Base-by-base conservation (phyloP, 2,888 invertebrate genomes). In the Trissolcus brochymenae region DNA sequence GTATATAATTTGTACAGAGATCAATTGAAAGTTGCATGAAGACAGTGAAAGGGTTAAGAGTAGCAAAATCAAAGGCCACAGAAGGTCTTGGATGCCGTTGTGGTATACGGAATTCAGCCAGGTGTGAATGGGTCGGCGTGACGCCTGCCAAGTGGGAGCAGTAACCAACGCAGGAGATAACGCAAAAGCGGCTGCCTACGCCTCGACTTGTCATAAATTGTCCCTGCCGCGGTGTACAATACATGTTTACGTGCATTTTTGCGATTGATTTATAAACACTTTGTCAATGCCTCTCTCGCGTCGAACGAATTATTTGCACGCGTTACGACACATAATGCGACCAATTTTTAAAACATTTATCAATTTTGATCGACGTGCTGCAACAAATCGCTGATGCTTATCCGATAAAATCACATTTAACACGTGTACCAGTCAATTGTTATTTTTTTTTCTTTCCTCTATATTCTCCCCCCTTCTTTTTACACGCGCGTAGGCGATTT, bases 101-200 rank as follows among this genome's bases (percentile, higher is more conserved):
- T 55, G 57, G 62, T 68, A 73, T 68, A 62, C 56, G 65, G 73
- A 70, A 77, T 70, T 65, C 70, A 68, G 64, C 70, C 73, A 68
- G 65, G 77, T 73, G 77, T 72, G 72, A 77, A 72, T 73, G 73
- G 72, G 59, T 55, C 56, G 62, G 56, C 43, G 14, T 35, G 40
- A 25, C 72, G 65, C 43, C 43, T 54, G 46, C 43, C 41, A 57
- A 66, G 72, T 72, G 77, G 72, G 67, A 72, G 77, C 72, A 55
- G 49, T 65, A 76, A 70, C 70, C 70, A 70, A 76, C 76, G 71
- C 71, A 64, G 50, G 65, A 79, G 83, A 85, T 83, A 83, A 81
- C 78, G 82, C 80, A 80, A 82, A 81, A 81, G 81, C 72, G 66
- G 59, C 84, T 77, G 81, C 85, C 85, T 82, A 85, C 85, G 84